Evolutionary conservation across 2,113 vertebrate species (phyloP), one percentile per base, ranked within the genome.

Genomic region (Paralichthys olivaceus): DNA sequence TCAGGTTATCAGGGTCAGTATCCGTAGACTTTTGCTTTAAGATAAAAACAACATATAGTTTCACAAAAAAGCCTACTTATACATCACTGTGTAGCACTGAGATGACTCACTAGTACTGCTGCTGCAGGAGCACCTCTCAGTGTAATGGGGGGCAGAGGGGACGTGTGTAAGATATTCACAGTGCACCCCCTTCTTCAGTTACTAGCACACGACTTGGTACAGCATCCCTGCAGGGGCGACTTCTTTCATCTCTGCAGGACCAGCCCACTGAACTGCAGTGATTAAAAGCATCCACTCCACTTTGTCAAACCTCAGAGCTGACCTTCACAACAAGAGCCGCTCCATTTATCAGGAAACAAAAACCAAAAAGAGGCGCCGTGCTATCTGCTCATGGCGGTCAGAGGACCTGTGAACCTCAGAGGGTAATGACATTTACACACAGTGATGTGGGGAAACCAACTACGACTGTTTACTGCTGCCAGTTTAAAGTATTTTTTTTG

Each of bases 231-330:
- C 19, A 53, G 49, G 49, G 49, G 7, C 49, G 49, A 9, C 49
- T 53, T 11, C 49, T 88, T 86, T 87, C 59, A 87, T 89, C 83
- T 85, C 83, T 26, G 72, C 79, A 80, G 72, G 70, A 68, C 54
- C 72, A 40, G 60, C 43, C 57, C 34, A 53, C 62, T 56, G 77
- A 84, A 83, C 23, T 5, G 2, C 59, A 54, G 43, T 81, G 75
- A 81, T 86, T 89, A 84, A 88, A 80, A 84, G 73, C 75, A 29
- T 61, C 75, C 70, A 58, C 65, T 84, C 51, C 69, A 75, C 83
- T 72, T 75, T 87, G 70, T 88, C 76, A 77, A 78, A 80, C 34
- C 64, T 75, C 66, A 37, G 43, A 57, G 58, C 45, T 80, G 80
- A 86, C 88, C 86, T 89, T 85, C 80, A 51, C 49, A 25, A 60